phyloP scores from a whole-genome alignment of 2,797 vertebrate genomes.

The Allobates femoralis region DNA sequence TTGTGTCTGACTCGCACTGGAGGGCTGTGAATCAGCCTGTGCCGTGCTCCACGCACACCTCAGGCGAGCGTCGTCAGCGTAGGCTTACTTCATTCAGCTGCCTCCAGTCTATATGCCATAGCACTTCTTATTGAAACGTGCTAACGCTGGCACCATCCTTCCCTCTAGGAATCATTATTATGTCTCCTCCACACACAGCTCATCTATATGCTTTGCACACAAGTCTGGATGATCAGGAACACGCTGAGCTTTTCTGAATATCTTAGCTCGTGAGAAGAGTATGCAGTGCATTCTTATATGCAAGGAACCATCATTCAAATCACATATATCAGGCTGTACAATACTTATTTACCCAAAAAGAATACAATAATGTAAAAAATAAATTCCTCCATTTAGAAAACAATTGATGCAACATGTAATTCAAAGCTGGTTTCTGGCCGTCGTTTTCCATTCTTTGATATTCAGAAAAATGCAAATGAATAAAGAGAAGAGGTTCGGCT shows the following conservation, averaged over 20 bases:
- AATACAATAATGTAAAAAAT: neutral
- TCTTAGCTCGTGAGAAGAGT: neutral
- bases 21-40: slow-evolving; percentile 39
- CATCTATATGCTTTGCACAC: slow-evolving; percentile 24
- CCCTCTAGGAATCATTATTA: neutral
- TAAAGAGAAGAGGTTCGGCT: no score
- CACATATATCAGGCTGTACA: no score
- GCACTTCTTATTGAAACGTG: neutral
- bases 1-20: slow-evolving; percentile 41
- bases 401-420: neutral
- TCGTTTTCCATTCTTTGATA: neutral
- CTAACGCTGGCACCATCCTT: neutral
- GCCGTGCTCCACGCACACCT: slow-evolving; percentile 12
- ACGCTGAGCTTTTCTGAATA: neutral
- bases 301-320: neutral
- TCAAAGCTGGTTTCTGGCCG: neutral
- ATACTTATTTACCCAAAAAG: neutral
- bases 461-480: no score
- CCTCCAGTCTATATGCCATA: neutral
- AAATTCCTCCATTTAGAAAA: neutral
- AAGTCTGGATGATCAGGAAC: neutral
- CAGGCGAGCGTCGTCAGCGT: neutral
- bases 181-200: neutral
- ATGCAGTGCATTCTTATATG: neutral
- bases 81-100: slow-evolving; percentile 19